Percentiles rank a stretch among this genome's conserved stretches.
phyloP scores from a whole-genome alignment of 2,888 invertebrate species.

The Chamaedrilus cognettii region DNA sequence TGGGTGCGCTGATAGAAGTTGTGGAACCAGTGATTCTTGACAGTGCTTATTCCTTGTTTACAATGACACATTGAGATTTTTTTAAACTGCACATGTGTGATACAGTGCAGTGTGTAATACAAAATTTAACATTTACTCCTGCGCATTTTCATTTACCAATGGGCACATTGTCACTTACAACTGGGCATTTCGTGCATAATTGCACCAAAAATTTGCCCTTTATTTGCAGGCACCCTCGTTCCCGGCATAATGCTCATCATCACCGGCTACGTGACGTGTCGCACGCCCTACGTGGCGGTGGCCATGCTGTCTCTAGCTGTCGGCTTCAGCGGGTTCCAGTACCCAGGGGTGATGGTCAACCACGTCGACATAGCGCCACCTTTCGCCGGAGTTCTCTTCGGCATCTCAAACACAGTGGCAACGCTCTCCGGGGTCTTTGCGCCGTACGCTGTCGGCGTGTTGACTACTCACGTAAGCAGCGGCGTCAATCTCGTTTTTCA shows the following conservation, averaged over 20 bases:
- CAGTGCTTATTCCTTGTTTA: too few species aligned
- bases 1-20: too few species aligned
- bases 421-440: conserved; percentile 54
- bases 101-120: too few species aligned
- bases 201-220: too few species aligned
- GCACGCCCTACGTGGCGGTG: conserved; percentile 65
- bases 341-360: conserved; percentile 56
- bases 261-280: conserved; percentile 32
- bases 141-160: background rate
- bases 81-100: too few species aligned
- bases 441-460: conserved; percentile 40
- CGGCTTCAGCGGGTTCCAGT: conserved; percentile 49
- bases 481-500: too few species aligned
- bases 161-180: too few species aligned
- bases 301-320: conserved; percentile 73
- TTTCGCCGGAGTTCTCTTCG: conserved; percentile 57
- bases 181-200: too few species aligned
- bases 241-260: conserved; percentile 31
- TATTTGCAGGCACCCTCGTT: too few species aligned
- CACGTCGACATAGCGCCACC: conserved; percentile 58
- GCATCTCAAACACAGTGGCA: conserved; percentile 55
- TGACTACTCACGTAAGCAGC: conserved; percentile 32
- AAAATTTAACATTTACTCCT: too few species aligned
- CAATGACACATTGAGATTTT: too few species aligned
- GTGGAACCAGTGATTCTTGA: too few species aligned